phyloP scores from a whole-genome alignment of 2,797 vertebrate species.

The Diglossa cyanea region DNA sequence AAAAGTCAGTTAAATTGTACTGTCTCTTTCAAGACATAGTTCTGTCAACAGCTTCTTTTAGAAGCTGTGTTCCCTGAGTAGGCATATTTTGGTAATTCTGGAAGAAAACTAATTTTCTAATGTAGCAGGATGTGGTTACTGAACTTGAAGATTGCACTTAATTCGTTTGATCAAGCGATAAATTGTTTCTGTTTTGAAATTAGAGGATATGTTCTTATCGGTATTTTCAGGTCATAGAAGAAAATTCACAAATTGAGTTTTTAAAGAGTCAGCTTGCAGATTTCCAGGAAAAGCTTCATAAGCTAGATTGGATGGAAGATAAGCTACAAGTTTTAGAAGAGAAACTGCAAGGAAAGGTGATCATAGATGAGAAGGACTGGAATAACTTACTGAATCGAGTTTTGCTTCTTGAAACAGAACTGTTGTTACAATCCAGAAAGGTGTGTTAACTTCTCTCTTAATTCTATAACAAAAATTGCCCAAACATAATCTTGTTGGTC shows the following conservation, averaged over 20 bases:
- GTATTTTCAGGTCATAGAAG: constrained; percentile 40
- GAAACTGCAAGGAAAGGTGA: constrained; percentile 78
- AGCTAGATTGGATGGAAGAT: constrained; percentile 77
- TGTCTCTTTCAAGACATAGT: background rate
- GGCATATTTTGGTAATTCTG: background rate
- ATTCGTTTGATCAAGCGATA: background rate
- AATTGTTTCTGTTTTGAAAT: background rate
- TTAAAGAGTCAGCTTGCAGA: constrained; percentile 77
- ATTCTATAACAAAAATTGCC: background rate
- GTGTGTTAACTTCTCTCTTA: constrained; percentile 57
- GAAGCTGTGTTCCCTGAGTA: background rate
- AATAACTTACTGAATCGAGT: constrained; percentile 86
- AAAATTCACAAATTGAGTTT: constrained; percentile 68
- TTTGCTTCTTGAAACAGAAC: constrained; percentile 88
- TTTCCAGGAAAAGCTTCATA: constrained; percentile 78
- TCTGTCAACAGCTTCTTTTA: background rate
- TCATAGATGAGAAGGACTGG: constrained; percentile 84
- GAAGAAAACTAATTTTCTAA: background rate
- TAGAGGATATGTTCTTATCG: background rate
- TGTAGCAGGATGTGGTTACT: background rate
- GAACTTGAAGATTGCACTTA: background rate
- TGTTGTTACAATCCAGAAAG: constrained; percentile 78
- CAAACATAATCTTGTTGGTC: background rate
- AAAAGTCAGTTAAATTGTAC: background rate
- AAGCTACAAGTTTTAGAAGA: constrained; percentile 79